Percentiles rank a stretch among this genome's conserved stretches.
Conservation (phyloP, 1,140 invertebrate genomes). For the Augochlora pura region DNA sequence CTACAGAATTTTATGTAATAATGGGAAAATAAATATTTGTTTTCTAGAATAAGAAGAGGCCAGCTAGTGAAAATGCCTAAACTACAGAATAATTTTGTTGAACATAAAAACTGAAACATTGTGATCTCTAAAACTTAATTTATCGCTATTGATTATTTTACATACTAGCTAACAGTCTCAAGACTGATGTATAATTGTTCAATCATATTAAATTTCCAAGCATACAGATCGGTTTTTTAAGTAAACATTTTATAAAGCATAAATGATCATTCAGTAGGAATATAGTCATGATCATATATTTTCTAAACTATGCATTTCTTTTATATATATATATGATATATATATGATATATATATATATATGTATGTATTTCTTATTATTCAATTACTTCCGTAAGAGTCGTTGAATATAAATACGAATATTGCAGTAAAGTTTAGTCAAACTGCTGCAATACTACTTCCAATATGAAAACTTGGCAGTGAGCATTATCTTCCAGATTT, state of each 20-base stretch:
- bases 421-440: slow-evolving; percentile 11
- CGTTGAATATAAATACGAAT: neutral
- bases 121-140: slow-evolving; percentile 64
- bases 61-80: slow-evolving; percentile 74
- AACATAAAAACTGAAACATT: slow-evolving; percentile 57
- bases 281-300: slow-evolving; percentile 17
- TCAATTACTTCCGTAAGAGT: neutral
- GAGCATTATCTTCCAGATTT: slow-evolving; percentile 47
- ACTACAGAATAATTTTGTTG: slow-evolving; percentile 39
- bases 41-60: slow-evolving; percentile 75
- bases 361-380: neutral
- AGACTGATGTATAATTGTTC: slow-evolving; percentile 35
- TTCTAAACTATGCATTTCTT: slow-evolving; percentile 28
- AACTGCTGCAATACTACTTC: slow-evolving; percentile 20
- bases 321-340: neutral
- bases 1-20: neutral
- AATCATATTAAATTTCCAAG: slow-evolving; percentile 15
- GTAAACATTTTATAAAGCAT: slow-evolving; percentile 11
- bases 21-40: slow-evolving; percentile 26
- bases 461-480: slow-evolving; percentile 22
- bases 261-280: neutral
- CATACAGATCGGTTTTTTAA: slow-evolving; percentile 11
- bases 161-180: slow-evolving; percentile 35
- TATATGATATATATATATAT: too few relatives aligned
- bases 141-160: slow-evolving; percentile 36